phyloP scores from a whole-genome alignment of 2,888 invertebrate species.

The Netelia melanura region DNA sequence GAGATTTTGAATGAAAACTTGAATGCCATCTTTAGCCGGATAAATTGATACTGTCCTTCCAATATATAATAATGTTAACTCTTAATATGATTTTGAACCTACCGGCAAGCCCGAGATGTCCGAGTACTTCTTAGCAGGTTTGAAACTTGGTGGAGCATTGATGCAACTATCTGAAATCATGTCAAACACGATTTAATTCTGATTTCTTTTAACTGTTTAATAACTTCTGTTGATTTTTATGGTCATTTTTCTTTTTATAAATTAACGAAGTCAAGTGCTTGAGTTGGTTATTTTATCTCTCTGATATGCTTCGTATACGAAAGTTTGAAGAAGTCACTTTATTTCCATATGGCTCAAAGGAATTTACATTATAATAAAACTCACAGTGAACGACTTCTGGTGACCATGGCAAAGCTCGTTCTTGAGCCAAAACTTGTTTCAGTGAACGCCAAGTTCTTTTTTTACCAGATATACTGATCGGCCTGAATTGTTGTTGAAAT shows the following conservation, averaged over 20 bases:
- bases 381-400: constrained; percentile 92
- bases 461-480: constrained; percentile 85
- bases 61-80: constrained; percentile 31
- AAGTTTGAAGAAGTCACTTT: too few relatives aligned
- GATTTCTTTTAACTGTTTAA: not conserved
- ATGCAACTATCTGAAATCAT: constrained; percentile 89
- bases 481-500: constrained; percentile 82
- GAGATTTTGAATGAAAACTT: constrained; percentile 51
- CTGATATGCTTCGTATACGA: too few relatives aligned
- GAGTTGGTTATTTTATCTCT: not conserved
- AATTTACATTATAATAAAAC: constrained; percentile 72
- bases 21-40: constrained; percentile 46
- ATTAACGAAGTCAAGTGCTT: not conserved
- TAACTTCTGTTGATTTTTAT: not conserved
- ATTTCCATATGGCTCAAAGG: not conserved
- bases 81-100: constrained; percentile 74
- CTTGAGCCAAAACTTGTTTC: constrained; percentile 94
- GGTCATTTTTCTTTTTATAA: not conserved
- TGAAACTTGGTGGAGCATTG: constrained; percentile 96
- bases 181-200: constrained; percentile 9
- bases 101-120: constrained; percentile 95
- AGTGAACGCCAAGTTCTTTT: constrained; percentile 95
- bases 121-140: constrained; percentile 96
- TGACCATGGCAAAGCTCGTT: constrained; percentile 92
- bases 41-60: constrained; percentile 47